Base-by-base conservation (phyloP, 2,797 vertebrate species). In the Cyclura pinguis region DNA sequence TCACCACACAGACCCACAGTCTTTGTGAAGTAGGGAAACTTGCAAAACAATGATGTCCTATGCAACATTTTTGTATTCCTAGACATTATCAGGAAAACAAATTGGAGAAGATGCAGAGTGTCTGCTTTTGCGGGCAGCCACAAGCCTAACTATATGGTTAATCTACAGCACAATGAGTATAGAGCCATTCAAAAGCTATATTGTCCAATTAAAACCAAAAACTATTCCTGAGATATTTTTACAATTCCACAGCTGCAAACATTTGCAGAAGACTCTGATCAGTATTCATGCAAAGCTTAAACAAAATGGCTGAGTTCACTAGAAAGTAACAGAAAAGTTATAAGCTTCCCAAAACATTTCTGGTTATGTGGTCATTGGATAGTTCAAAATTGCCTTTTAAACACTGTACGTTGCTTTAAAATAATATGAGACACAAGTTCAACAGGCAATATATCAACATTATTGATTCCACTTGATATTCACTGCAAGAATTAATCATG, bases 401-500 rank as follows among this genome's bases (percentile, higher is more conserved):
- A 62, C 50, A 83, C 22, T 83, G 59, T 32, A 84, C 52, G 55
- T 50, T 55, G 72, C 47, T 84, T 87, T 84, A 83, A 84, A 87
- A 87, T 83, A 85, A 85, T n/a, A 81, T 42, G 42, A 77, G 35
- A 86, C 38, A 77, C 38, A 82, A 89, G 59, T 92, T 92, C 80
- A 86, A 72, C 59, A 92, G 83, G 84, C 84, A 92, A 83, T 83
- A 89, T 59, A 83, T 86, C 84, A 78, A 57, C 80, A 84, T 86
- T 89, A 77, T 86, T 89, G 59, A 72, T 89, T 89, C 87, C 84
- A 78, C 80, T 89, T 85, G 84, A 83, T 92, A 89, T 92, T 92
- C 91, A 89, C 78, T 89, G 62, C 78, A 92, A 89, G 80, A 92
- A 86, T 86, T 91, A 91, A 91, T 91, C 85, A 91, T 91, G 86